Percentiles rank a stretch among this genome's conserved stretches.
These are phyloP conservation scores for Hystrix cristata DNA, from an alignment of 2,113 vertebrate genomes.

Conservation along the genomic window DNA sequence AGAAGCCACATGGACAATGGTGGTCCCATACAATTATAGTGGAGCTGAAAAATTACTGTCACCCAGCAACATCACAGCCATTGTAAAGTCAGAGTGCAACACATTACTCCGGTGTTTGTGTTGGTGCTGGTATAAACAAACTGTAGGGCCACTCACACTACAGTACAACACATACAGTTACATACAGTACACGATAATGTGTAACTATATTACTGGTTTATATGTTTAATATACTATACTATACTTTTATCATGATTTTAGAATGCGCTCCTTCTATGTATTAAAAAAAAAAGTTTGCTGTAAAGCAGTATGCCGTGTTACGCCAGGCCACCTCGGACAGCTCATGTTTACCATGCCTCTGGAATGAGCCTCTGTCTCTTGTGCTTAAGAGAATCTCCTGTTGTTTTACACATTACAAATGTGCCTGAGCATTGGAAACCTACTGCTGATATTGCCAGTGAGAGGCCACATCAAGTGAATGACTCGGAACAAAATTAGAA, in stretches of 20 bases:
- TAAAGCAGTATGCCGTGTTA: background rate
- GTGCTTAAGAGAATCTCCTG: background rate
- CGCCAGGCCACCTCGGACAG: background rate
- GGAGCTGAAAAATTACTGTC: background rate
- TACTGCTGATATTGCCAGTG: background rate
- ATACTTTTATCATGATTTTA: background rate
- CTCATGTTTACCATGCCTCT: background rate
- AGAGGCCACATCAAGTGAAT: background rate
- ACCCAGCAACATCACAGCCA: background rate
- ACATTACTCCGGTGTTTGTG: background rate
- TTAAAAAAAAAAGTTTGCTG: background rate
- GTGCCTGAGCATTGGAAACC: background rate
- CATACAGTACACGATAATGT: background rate
- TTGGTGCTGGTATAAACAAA: background rate
- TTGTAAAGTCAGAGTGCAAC: background rate
- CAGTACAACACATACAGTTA: too few relatives aligned
- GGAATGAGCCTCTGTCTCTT: background rate
- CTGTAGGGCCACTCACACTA: background rate
- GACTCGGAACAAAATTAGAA: background rate
- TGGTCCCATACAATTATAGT: background rate
- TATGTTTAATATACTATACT: background rate
- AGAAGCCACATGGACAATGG: background rate
- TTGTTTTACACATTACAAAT: background rate
- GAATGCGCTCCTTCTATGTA: background rate
- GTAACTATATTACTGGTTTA: background rate